A percentile compares a stretch with the other conserved stretches of the same genome.
Conservation (phyloP, 2,113 vertebrate species). For the Mustelus asterias region DNA sequence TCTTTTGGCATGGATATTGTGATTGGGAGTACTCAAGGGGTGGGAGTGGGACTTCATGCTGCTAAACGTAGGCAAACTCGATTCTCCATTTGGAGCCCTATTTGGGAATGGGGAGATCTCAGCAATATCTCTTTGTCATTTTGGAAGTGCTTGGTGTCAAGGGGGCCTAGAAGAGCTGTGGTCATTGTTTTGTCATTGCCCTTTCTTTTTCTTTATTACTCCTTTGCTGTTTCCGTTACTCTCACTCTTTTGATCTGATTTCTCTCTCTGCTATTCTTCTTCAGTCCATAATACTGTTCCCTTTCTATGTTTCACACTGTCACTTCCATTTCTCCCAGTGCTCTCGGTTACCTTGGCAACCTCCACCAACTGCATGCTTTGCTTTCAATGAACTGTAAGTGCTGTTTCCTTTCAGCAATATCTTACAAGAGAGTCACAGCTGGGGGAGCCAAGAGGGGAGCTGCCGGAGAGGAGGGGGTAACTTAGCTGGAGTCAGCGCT, state of each 20-base stretch:
- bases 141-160: background rate
- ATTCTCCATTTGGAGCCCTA: background rate
- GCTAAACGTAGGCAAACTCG: background rate
- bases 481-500: background rate
- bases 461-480: slow-evolving; percentile 8
- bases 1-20: background rate
- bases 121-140: background rate
- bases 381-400: background rate
- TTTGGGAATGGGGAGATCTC: background rate
- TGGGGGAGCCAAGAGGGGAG: background rate
- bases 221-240: background rate
- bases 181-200: background rate
- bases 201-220: background rate
- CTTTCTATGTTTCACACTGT: background rate
- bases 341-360: slow-evolving; percentile 10
- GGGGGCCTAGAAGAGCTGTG: background rate
- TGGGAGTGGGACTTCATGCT: background rate
- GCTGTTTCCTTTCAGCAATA: background rate
- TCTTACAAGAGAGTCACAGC: background rate
- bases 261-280: background rate
- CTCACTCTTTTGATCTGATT: background rate
- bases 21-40: background rate
- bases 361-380: background rate
- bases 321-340: background rate
- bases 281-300: background rate